Percentiles rank a stretch among this genome's conserved stretches.
phyloP scores from a whole-genome alignment of 2,113 vertebrate species.

The Taurulus bubalis region DNA sequence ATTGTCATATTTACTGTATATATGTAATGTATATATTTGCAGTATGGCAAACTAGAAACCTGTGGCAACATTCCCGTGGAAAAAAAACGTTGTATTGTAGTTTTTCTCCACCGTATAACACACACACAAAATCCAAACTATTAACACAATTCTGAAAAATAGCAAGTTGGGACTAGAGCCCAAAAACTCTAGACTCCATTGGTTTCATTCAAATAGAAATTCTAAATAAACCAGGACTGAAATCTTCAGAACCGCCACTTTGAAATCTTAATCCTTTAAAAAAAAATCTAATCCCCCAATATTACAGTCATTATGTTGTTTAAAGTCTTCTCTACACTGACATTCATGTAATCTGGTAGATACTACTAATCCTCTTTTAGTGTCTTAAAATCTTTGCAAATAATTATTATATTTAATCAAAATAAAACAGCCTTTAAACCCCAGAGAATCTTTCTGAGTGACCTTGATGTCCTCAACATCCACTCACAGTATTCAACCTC shows the following conservation, averaged over 20 bases:
- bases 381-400: too few species aligned
- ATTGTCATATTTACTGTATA: neutral
- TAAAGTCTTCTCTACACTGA: neutral
- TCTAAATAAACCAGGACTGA: neutral
- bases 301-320: neutral
- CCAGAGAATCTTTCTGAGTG: neutral
- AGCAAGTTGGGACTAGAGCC: too few species aligned
- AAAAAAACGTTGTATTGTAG: neutral
- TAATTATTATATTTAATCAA: too few species aligned
- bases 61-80: neutral
- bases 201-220: neutral
- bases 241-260: neutral
- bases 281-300: neutral
- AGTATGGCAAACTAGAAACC: too few species aligned
- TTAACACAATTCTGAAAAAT: too few species aligned
- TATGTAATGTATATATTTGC: neutral
- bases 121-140: neutral
- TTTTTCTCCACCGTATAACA: neutral
- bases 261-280: neutral
- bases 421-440: neutral
- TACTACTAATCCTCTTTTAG: neutral
- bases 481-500: conserved; percentile 4
- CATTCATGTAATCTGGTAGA: neutral
- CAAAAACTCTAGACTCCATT: too few species aligned
- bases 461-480: conserved; percentile 13